phyloP scores from a whole-genome alignment of 2,797 vertebrate species.

The Sebastolobus altivelis region DNA sequence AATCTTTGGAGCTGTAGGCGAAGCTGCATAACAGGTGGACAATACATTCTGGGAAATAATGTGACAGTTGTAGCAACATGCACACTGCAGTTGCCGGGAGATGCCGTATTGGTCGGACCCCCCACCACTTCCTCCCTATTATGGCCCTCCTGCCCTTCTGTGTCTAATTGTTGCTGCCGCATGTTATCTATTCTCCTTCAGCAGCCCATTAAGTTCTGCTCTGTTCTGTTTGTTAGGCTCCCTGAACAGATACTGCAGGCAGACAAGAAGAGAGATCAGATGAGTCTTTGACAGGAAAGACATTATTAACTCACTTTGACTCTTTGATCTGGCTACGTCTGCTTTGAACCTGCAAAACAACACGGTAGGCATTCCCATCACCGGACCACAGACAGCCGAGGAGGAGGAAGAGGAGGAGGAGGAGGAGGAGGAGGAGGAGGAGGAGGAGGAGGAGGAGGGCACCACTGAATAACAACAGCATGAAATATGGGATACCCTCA shows the following conservation, averaged over 20 bases:
- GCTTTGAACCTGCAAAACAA: constrained; percentile 53
- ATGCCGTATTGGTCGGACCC: constrained; percentile 46
- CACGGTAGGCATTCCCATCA: constrained; percentile 38
- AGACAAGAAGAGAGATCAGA: constrained; percentile 35
- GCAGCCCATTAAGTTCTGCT: constrained; percentile 31
- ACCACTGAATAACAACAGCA: constrained; percentile 31
- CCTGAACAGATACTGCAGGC: constrained; percentile 26
- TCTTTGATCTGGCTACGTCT: constrained; percentile 43
- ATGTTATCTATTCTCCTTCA: constrained; percentile 54
- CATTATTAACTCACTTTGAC: constrained; percentile 35
- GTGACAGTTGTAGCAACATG: constrained; percentile 47
- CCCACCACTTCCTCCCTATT: constrained; percentile 38
- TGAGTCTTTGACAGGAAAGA: constrained; percentile 40
- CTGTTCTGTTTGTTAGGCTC: constrained; percentile 28
- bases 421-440: constrained; percentile 14
- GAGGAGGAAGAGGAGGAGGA: constrained; percentile 9
- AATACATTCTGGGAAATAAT: constrained; percentile 44
- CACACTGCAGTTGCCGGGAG: constrained; percentile 56
- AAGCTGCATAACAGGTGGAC: constrained; percentile 29
- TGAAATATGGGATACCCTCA: constrained; percentile 64
- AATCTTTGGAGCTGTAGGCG: neutral
- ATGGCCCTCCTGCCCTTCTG: constrained; percentile 48
- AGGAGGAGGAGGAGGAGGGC: constrained; percentile 15
- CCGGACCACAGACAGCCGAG: constrained; percentile 21
- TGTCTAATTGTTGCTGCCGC: constrained; percentile 53